These are phyloP conservation scores for Drosophila putrida DNA, from an alignment of 2,888 invertebrate species.

Conservation along the genomic window DNA sequence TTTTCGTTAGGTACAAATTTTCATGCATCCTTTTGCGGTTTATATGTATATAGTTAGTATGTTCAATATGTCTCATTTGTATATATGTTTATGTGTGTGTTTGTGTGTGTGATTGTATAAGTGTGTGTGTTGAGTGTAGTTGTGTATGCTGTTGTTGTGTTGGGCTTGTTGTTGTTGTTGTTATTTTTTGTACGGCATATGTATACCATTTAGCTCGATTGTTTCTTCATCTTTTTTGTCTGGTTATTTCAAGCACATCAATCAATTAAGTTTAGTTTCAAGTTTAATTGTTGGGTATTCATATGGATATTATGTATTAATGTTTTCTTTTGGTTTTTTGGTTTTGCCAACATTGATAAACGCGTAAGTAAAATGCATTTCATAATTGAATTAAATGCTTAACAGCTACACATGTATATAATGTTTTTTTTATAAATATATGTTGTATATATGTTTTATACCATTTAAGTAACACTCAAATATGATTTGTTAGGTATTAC, in stretches of 20 bases:
- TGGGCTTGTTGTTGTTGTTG: constrained; percentile 15
- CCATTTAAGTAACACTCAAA: constrained; percentile 18
- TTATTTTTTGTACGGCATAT: constrained; percentile 59
- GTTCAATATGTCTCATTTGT: constrained; percentile 29
- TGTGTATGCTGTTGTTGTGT: constrained; percentile 2
- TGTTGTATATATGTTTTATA: constrained; percentile 15
- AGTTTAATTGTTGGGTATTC: constrained; percentile 26
- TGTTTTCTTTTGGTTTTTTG: constrained; percentile 6
- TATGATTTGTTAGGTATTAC: constrained; percentile 18
- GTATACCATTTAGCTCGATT: constrained; percentile 70
- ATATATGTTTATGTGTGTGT: constrained; percentile 16
- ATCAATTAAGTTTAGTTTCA: constrained; percentile 51
- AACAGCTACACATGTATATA: constrained; percentile 71
- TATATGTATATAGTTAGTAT: constrained; percentile 38
- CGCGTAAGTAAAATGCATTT: constrained; percentile 65
- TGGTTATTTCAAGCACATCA: constrained; percentile 66
- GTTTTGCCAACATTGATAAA: constrained; percentile 61
- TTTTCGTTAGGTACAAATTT: constrained; percentile 69
- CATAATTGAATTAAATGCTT: constrained; percentile 73
- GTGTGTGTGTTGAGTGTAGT: constrained; percentile 15
- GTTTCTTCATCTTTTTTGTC: constrained; percentile 35
- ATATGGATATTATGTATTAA: constrained; percentile 19
- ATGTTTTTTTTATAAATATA: constrained; percentile 37
- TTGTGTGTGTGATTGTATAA: constrained; percentile 22
- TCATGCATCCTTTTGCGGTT: constrained; percentile 46